phyloP scores from a whole-genome alignment of 2,113 vertebrate genomes.

The Ameiurus melas region DNA sequence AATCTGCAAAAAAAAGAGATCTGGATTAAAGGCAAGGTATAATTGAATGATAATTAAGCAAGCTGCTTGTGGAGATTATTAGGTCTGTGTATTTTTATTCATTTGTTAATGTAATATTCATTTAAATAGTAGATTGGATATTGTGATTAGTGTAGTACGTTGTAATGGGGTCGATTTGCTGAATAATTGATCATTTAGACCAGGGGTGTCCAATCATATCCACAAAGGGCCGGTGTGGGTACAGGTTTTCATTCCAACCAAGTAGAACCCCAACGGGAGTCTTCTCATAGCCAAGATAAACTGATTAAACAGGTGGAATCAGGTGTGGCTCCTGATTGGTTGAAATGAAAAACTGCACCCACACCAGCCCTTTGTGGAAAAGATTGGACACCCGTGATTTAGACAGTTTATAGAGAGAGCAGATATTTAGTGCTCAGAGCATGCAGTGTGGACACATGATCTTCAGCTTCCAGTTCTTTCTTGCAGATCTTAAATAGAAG shows the following conservation, averaged over 20 bases:
- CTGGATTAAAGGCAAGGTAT: conserved; percentile 1
- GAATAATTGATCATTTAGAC: neutral
- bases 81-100: neutral
- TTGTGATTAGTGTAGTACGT: neutral
- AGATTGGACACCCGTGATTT: no score
- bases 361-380: no score
- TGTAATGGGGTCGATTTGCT: neutral
- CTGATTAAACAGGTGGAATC: no score
- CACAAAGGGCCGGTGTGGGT: no score
- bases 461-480: conserved; percentile 9
- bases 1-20: conserved; percentile 22
- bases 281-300: no score
- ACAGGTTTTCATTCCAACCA: no score
- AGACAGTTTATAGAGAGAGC: neutral
- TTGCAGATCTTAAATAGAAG: conserved; percentile 16
- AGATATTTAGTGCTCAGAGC: neutral
- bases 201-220: no score
- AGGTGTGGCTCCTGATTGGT: no score
- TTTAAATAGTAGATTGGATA: neutral
- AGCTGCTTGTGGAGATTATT: neutral
- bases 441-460: neutral
- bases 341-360: no score
- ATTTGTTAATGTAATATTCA: neutral
- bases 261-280: no score
- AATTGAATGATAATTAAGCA: neutral